Percentiles rank a stretch among this genome's conserved stretches.
phyloP scores from a whole-genome alignment of 2,113 vertebrate species.

The Monopterus albus region DNA sequence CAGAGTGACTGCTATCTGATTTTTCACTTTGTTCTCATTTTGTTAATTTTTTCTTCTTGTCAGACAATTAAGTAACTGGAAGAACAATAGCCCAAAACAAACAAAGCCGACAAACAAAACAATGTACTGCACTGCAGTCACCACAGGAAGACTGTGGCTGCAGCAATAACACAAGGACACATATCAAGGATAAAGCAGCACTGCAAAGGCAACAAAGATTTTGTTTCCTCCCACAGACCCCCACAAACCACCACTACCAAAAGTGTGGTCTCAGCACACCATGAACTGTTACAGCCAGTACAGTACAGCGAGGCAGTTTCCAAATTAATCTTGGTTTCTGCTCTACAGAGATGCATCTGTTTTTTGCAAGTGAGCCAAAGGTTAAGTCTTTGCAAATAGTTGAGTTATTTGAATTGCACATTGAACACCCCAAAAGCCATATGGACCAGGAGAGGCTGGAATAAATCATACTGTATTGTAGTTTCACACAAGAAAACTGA shows the following conservation, averaged over 20 bases:
- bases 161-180: slow-evolving; percentile 43
- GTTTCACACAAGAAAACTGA: slow-evolving; percentile 31
- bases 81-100: slow-evolving; percentile 35
- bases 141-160: slow-evolving; percentile 24
- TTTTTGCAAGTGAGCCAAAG: slow-evolving; percentile 25
- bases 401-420: slow-evolving; percentile 26
- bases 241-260: slow-evolving; percentile 4
- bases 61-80: slow-evolving; percentile 35
- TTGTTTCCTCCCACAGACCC: not conserved
- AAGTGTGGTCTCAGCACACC: slow-evolving; percentile 15
- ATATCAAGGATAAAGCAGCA: slow-evolving; percentile 41
- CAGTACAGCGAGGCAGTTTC: not conserved
- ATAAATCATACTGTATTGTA: slow-evolving; percentile 34
- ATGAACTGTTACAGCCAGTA: not conserved
- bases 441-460: not conserved
- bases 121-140: slow-evolving; percentile 47
- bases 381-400: slow-evolving; percentile 38
- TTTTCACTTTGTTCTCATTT: slow-evolving; percentile 7
- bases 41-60: slow-evolving; percentile 14
- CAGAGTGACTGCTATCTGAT: not conserved
- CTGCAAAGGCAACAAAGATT: slow-evolving; percentile 29
- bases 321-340: not conserved
- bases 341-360: slow-evolving; percentile 5
- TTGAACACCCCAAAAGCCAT: slow-evolving; percentile 9
- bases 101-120: slow-evolving; percentile 42